Base-by-base conservation (phyloP, 2,113 vertebrate species). In the Dolichallabes microphthalmus region DNA sequence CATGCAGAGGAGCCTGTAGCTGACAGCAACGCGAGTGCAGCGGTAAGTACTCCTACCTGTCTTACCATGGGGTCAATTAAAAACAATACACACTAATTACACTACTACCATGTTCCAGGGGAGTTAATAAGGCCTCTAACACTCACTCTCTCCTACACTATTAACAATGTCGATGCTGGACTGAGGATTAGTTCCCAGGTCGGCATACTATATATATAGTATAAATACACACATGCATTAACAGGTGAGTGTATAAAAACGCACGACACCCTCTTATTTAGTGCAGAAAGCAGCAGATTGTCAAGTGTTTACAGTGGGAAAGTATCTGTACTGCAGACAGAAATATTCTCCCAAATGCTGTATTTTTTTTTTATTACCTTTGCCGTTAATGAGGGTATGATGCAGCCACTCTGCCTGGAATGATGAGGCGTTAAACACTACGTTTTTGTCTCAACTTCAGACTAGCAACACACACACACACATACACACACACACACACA, bases 1-100 rank as follows among this genome's bases (percentile, higher is more conserved):
- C 77, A 64, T 22, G 71, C 78, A 17, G 71, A 85, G 20, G 83
- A 89, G 19, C 80, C 83, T 69, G 63, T 82, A 53, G 60, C 53
- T 32, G 55, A 71, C 78, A 78, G 25, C 87, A 87, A 66, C 15
- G 61, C 60, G 14, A 60, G 69, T 87, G 84, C 86, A 53, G 89
- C 85, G 86, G 89, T 90, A 82, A 81, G 83, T 57, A 9, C 45
- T 39, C 4, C 39, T 22, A 32, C 25, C 55, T 20, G 45, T 45
- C 50, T 66, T 66, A 73, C 17, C 1, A 0, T 73, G 63, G n/a
- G 27, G 52, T 20, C n/a, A 80, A 20, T 27, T 61, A 32, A 80
- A 57, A 50, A 4, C 66, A 63, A 77, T 39, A 85, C 15, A 84
- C 55, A 20, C 39, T 32, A 5, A 77, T 77, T 77, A 77, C 9